Evolutionary conservation across 2,113 vertebrate genomes (phyloP).

Genomic region (Megaptera novaeangliae): DNA sequence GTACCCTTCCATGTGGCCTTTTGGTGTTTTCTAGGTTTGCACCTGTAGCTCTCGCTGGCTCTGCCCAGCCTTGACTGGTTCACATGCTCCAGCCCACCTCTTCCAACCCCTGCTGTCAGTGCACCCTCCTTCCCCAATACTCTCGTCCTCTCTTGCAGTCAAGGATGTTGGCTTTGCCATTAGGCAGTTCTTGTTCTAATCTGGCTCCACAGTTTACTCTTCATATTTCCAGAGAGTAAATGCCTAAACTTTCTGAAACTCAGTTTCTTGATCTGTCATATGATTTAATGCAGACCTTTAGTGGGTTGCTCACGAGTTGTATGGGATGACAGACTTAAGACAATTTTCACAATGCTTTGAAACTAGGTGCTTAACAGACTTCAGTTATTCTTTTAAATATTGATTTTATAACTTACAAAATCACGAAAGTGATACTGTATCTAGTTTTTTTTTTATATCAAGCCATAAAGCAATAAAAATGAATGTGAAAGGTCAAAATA

Average conservation of each 20-base stretch:
- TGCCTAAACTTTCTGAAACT: neutral
- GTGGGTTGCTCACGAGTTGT: neutral
- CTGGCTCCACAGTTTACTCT: neutral
- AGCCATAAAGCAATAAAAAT: neutral
- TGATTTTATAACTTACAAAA: neutral
- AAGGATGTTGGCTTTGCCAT: neutral
- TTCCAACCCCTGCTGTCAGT: neutral
- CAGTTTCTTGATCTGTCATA: neutral
- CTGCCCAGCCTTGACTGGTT: neutral
- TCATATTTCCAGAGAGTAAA: neutral
- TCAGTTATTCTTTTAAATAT: neutral
- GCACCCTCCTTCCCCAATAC: neutral
- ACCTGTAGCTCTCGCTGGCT: neutral
- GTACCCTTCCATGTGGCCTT: neutral
- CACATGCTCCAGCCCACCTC: neutral
- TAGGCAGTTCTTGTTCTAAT: neutral
- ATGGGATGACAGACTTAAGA: neutral
- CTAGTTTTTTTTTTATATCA: neutral
- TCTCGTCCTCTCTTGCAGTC: neutral
- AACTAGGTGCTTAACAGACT: neutral
- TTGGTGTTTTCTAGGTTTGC: neutral
- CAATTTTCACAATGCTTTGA: neutral
- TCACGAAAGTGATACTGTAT: neutral
- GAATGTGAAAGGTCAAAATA: neutral
- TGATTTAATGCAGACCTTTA: neutral